phyloP scores from a whole-genome alignment of 2,113 vertebrate species.

The Rhea americana region DNA sequence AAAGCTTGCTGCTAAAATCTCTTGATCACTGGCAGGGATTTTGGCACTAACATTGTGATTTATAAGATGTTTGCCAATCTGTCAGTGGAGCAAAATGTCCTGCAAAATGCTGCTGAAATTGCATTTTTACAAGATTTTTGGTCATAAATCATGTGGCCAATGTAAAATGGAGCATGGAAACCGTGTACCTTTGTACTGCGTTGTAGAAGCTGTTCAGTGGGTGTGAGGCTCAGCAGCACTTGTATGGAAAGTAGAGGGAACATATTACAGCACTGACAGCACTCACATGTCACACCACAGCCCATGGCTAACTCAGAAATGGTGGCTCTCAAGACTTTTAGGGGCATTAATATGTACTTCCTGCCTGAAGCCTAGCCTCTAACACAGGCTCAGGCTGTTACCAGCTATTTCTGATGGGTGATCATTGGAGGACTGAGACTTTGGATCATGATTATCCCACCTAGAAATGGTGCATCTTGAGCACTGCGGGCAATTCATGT shows the following conservation, averaged over 20 bases:
- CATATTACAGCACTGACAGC: neutral
- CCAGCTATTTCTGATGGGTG: neutral
- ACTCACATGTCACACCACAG: neutral
- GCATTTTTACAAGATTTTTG: conserved; percentile 4
- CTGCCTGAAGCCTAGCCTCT: neutral
- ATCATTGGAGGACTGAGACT: neutral
- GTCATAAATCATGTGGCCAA: neutral
- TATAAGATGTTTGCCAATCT: conserved; percentile 9
- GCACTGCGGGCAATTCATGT: neutral
- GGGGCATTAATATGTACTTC: neutral
- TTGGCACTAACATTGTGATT: conserved; percentile 18
- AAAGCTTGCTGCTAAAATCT: conserved; percentile 19
- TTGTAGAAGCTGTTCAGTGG: neutral
- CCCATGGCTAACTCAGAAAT: neutral
- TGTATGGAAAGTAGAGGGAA: neutral
- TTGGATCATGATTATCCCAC: neutral
- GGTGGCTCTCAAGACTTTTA: neutral
- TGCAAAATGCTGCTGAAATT: conserved; percentile 8
- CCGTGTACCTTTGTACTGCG: neutral
- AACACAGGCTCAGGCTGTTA: neutral
- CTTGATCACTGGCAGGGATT: neutral
- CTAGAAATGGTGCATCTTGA: neutral
- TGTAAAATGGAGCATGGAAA: neutral
- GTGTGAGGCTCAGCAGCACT: neutral
- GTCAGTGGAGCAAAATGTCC: neutral